phyloP scores from a whole-genome alignment of 2,113 vertebrate genomes.

The Ictalurus punctatus region DNA sequence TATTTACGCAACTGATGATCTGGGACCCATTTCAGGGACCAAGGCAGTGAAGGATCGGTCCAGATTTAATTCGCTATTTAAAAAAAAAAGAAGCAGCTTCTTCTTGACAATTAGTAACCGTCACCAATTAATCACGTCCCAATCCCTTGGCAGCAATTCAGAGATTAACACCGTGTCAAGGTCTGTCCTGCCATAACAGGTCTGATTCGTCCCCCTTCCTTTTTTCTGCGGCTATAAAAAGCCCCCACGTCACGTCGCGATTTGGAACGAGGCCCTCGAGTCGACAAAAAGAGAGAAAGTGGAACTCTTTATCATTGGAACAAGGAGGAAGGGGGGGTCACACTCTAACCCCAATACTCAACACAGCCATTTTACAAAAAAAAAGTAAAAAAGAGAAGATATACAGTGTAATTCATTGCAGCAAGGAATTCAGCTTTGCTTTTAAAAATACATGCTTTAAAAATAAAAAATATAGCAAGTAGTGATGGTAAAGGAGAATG shows the following conservation, averaged over 20 bases:
- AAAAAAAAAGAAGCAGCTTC: not conserved
- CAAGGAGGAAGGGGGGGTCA: constrained; percentile 38
- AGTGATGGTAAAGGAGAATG: no score
- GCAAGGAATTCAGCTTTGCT: not conserved
- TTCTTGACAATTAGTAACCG: constrained; percentile 41
- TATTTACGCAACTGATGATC: constrained; percentile 5
- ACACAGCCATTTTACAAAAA: constrained; percentile 18
- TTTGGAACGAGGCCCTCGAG: constrained; percentile 52
- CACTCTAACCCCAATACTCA: constrained; percentile 17
- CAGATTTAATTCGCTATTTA: not conserved
- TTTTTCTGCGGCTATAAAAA: constrained; percentile 43
- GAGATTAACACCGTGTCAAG: constrained; percentile 42
- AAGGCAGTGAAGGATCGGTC: constrained; percentile 1
- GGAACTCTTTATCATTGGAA: constrained; percentile 47
- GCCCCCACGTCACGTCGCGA: constrained; percentile 36
- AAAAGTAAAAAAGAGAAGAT: not conserved
- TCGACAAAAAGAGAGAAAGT: constrained; percentile 32
- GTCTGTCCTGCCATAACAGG: constrained; percentile 45
- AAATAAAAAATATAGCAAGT: not conserved
- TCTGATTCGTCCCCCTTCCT: constrained; percentile 20
- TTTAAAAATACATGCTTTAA: not conserved
- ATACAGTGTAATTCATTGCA: not conserved
- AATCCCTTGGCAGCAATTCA: constrained; percentile 31
- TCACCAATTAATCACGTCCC: constrained; percentile 39
- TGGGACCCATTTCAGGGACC: constrained; percentile 15